Percentiles rank a stretch among this genome's conserved stretches.
These are phyloP conservation scores for Zophobas morio DNA, from an alignment of 1,140 invertebrate genomes.

Conservation along the genomic window DNA sequence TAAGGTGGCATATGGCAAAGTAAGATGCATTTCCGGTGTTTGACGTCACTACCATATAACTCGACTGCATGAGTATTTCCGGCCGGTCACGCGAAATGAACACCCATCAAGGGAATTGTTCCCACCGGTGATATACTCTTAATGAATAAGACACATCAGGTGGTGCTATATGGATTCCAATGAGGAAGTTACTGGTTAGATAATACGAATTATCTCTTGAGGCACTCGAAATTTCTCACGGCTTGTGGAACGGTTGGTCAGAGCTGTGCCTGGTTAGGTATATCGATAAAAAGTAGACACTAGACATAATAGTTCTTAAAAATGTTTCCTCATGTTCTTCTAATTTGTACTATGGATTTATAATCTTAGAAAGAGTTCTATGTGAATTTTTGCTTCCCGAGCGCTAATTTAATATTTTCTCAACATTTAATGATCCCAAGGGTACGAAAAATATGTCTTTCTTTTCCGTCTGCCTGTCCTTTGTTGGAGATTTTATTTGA, in stretches of 20 bases:
- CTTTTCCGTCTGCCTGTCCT: no score
- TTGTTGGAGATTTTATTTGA: no score
- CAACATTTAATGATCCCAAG: no score
- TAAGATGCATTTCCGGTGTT: slow-evolving; percentile 56
- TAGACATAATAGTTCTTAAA: no score
- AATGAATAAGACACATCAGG: slow-evolving; percentile 58
- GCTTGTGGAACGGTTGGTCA: background rate
- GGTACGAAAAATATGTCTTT: no score
- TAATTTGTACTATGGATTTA: no score
- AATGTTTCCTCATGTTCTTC: no score
- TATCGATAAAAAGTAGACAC: no score
- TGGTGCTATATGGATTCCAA: slow-evolving; percentile 51
- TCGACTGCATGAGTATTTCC: slow-evolving; percentile 56
- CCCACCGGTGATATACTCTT: slow-evolving; percentile 58
- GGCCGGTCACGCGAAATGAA: slow-evolving; percentile 56
- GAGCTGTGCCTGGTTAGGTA: no score
- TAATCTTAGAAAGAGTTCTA: no score
- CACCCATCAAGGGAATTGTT: slow-evolving; percentile 54
- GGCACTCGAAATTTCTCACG: slow-evolving; percentile 6
- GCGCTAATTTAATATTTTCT: no score
- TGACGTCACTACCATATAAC: slow-evolving; percentile 50
- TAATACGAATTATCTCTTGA: slow-evolving; percentile 28
- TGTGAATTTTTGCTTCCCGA: no score
- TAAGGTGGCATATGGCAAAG: slow-evolving; percentile 55
- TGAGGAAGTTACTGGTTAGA: slow-evolving; percentile 37